Evolutionary conservation across 2,113 vertebrate genomes (phyloP), one percentile per base, ranked within the genome.

Genomic region (Spermophilus dauricus): DNA sequence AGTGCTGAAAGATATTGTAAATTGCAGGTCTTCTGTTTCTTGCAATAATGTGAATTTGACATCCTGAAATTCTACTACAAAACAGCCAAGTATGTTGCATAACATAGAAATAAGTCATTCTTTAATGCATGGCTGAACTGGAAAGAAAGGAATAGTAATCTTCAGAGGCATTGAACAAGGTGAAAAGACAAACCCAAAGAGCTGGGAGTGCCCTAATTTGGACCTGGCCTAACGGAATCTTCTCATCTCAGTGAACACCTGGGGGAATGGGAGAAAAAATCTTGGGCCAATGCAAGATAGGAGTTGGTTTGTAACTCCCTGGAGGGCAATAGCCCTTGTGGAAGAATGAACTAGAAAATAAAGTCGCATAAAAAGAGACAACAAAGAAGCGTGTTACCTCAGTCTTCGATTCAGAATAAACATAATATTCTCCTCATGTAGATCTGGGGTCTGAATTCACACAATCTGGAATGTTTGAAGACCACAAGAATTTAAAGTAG

Each of bases 401-500:
- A 51, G 53, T 42, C 39, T 84, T 86, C 53, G 78, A 20, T 81
- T 86, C 70, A 70, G 32, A 26, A 65, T 67, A 72, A 91, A 70
- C 80, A 51, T 76, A 87, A 51, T 7, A 16, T 51, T 89, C 16
- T 96, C 5, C 30, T 39, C 45, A 17, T 45, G 1, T 4, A 51
- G 80, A 87, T 61, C 26, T 70, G 80, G 78, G 28, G 16, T 30
- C 37, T 45, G 37, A 56, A 78, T 45, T 86, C 32, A 86, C 39
- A 80, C 5, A n/a, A 72, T 30, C 4, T 94, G 5, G 20, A 80
- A 94, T 24, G 12, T 63, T 7, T 67, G 24, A 86, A 58, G 69
- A 63, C 9, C 24, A 48, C 37, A 65, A 89, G 82, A 83, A 96
- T 82, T 97, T 94, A 37, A 93, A 56, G 51, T 16, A 85, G 51